Base-by-base conservation (phyloP, 2,888 invertebrate genomes). In the Aspidapion aeneum region DNA sequence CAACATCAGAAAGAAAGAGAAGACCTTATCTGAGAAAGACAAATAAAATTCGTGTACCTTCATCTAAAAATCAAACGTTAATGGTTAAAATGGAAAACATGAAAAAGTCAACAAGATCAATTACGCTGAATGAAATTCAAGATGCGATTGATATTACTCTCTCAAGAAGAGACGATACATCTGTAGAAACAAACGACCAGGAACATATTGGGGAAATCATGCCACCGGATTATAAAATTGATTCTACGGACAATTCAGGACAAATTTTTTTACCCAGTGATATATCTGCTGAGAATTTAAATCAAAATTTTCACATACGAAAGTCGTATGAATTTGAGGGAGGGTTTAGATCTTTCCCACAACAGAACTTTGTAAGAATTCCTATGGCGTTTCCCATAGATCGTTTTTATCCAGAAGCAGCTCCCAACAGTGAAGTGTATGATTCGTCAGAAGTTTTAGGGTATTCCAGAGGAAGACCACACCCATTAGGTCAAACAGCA, bases 131-230 rank as follows among this genome's bases (percentile, higher is more conserved):
- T 35, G 35, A 35, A 50, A 20, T 52, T 60, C 50, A 62, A 50
- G 60, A 61, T 12, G 22, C 49, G 20, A 21, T 59, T n/a, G 62
- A 62, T 18, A 22, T 56, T n/a, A 51, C 60, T 16, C 18, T 58
- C 18, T 48, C 59, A 19, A 58, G 73, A 62, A 65, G 75, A 61
- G 76, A 77, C 63, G 71, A 72, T 51, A 62, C 60, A 19, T 49
- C 73, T 2, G 69, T 64, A 1, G 69, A 71, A 57, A 70, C 69
- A 17, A 70, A 68, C 19, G 74, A 74, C 52, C 70, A 77, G 56
- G 80, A 80, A 66, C 80, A 80, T 61, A 79, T 80, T 54, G 80
- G 80, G 1, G 80, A 80, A 70, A 80, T 80, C 57, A 66, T 80
- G 57, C 78, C 78, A 5, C 67, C 75, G 1, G 69, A 74, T 67